phyloP scores from a whole-genome alignment of 2,888 invertebrate species.

The Thumatha senex region DNA sequence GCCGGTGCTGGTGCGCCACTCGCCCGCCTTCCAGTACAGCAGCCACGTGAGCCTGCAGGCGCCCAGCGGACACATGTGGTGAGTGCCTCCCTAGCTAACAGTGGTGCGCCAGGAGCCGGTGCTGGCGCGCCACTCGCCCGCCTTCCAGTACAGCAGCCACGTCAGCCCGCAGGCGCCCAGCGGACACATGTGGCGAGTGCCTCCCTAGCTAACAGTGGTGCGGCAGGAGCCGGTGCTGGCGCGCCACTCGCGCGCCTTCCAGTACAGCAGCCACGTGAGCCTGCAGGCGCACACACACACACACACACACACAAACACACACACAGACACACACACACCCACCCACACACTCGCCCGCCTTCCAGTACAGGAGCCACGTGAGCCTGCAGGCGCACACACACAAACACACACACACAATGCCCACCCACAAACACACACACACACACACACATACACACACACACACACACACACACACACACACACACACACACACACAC shows the following conservation, averaged over 20 bases:
- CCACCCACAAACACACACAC: too few relatives aligned
- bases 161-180: slow-evolving; percentile 98
- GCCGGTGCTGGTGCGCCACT: slow-evolving; percentile 92
- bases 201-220: slow-evolving; percentile 72
- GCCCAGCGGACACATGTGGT: slow-evolving; percentile 99
- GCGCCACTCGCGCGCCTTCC: slow-evolving; percentile 95
- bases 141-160: slow-evolving; percentile 99
- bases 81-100: slow-evolving; percentile 36
- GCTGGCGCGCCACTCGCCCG: slow-evolving; percentile 93
- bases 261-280: slow-evolving; percentile 98
- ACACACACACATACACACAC: too few relatives aligned
- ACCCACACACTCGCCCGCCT: too few relatives aligned
- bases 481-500: too few relatives aligned
- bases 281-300: slow-evolving; percentile 98
- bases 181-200: slow-evolving; percentile 96
- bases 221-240: slow-evolving; percentile 98
- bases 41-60: slow-evolving; percentile 98
- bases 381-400: too few relatives aligned
- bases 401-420: too few relatives aligned
- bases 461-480: too few relatives aligned
- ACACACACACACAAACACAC: too few relatives aligned
- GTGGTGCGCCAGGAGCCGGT: slow-evolving; percentile 98
- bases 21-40: slow-evolving; percentile 98
- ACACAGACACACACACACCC: too few relatives aligned
- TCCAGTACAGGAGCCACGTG: too few relatives aligned